Percentiles rank a stretch among this genome's conserved stretches.
These are phyloP conservation scores for Dysdera silvatica DNA, from an alignment of 1,140 invertebrate genomes.

Conservation along the genomic window DNA sequence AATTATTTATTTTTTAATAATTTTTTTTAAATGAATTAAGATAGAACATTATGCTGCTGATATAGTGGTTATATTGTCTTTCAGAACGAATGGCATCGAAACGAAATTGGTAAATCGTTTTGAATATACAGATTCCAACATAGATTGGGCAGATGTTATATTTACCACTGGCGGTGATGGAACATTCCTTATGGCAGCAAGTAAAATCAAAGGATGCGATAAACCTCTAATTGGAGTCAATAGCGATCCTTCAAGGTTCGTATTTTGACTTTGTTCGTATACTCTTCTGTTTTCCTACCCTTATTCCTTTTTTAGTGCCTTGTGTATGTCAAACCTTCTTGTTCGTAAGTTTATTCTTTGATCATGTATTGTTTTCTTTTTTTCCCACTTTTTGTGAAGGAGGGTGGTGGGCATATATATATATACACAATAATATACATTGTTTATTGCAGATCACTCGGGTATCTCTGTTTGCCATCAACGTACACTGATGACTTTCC, in stretches of 20 bases:
- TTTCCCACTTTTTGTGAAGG: no score
- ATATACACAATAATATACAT: not conserved
- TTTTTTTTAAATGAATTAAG: not conserved
- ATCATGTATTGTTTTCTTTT: no score
- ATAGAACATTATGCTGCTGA: not conserved
- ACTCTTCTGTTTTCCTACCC: no score
- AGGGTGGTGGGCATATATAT: no score
- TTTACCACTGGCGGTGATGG: conserved; percentile 96
- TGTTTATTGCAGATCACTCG: conserved; percentile 63
- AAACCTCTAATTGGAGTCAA: conserved; percentile 96
- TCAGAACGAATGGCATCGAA: conserved; percentile 54
- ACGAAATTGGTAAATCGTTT: conserved; percentile 70
- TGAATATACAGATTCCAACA: conserved; percentile 57
- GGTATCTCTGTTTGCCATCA: conserved; percentile 78
- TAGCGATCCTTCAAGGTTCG: conserved; percentile 72
- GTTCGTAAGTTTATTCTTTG: no score
- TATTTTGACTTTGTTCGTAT: no score
- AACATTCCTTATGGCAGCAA: conserved; percentile 90
- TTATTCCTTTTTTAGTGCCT: no score
- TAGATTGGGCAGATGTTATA: conserved; percentile 90
- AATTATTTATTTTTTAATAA: no score
- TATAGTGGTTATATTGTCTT: conserved; percentile 28
- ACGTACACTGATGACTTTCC: conserved; percentile 61
- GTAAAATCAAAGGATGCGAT: conserved; percentile 59
- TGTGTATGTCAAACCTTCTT: no score